phyloP scores from a whole-genome alignment of 2,113 vertebrate species.

The Seriola rivoliana region DNA sequence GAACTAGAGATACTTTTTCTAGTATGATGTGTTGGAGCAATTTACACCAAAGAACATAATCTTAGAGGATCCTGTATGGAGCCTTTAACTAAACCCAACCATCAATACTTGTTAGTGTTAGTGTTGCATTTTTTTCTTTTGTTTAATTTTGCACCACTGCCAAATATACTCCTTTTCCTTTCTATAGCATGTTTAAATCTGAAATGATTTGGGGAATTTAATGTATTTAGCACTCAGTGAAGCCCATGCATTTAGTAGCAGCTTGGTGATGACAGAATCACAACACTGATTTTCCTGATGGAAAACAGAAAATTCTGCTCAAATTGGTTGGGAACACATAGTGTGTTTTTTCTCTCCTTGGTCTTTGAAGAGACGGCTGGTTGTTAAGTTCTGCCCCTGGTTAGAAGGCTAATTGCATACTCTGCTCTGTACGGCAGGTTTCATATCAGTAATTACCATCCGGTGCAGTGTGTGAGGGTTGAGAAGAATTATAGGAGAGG shows the following conservation, averaged over 20 bases:
- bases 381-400: slow-evolving; percentile 53
- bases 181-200: background rate
- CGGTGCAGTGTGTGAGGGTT: slow-evolving; percentile 44
- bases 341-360: slow-evolving; percentile 29
- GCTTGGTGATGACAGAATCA: slow-evolving; percentile 1
- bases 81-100: background rate
- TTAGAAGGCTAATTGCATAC: slow-evolving; percentile 71
- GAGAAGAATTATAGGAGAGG: slow-evolving; percentile 62
- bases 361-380: slow-evolving; percentile 56
- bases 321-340: slow-evolving; percentile 14
- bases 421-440: slow-evolving; percentile 62
- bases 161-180: background rate
- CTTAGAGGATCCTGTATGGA: background rate
- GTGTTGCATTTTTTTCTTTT: background rate
- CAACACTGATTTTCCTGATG: slow-evolving; percentile 4
- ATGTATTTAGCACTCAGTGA: background rate
- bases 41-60: background rate
- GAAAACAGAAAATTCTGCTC: slow-evolving; percentile 25
- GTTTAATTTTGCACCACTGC: slow-evolving; percentile 1
- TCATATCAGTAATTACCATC: slow-evolving; percentile 74
- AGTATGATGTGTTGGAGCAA: too few relatives aligned
- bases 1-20: background rate
- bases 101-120: background rate
- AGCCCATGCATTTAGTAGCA: background rate
- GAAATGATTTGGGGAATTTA: background rate